A percentile compares a stretch with the other conserved stretches of the same genome.
Evolutionary conservation across 2,113 vertebrate species (phyloP).

Genomic region (Peromyscus californicus): DNA sequence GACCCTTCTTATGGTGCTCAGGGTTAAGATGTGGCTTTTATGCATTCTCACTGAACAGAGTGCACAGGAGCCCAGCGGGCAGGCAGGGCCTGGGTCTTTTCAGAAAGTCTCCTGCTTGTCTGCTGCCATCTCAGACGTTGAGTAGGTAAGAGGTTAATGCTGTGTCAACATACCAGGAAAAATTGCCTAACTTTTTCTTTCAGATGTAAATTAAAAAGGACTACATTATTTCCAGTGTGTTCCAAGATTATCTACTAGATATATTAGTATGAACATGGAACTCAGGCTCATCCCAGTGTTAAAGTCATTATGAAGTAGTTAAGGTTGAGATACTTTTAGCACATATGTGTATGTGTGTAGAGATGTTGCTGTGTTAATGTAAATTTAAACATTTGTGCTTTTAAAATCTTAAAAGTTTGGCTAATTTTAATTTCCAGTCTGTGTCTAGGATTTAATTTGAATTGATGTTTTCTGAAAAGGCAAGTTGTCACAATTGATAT

Average conservation of each 20-base stretch:
- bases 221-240: background rate
- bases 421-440: conserved; percentile 50
- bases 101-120: background rate
- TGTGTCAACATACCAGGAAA: background rate
- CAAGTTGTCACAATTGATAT: conserved; percentile 2
- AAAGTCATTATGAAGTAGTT: conserved; percentile 26
- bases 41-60: background rate
- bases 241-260: background rate
- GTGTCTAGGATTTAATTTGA: conserved; percentile 53
- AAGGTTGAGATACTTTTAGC: conserved; percentile 5
- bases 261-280: conserved; percentile 36
- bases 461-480: conserved; percentile 57
- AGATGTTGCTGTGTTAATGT: conserved; percentile 29
- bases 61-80: background rate
- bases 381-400: conserved; percentile 32
- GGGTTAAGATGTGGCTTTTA: background rate
- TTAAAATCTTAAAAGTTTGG: conserved; percentile 44
- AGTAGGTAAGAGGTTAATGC: background rate
- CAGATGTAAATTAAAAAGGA: conserved; percentile 42
- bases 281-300: conserved; percentile 26
- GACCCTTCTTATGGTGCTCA: background rate
- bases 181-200: conserved; percentile 10
- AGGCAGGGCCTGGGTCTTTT: conserved; percentile 18
- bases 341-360: background rate
- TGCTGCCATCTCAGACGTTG: background rate